Evolutionary conservation across 2,888 invertebrate genomes (phyloP), one percentile per base, ranked within the genome.

Genomic region (Pyrrhosoma nymphula): DNA sequence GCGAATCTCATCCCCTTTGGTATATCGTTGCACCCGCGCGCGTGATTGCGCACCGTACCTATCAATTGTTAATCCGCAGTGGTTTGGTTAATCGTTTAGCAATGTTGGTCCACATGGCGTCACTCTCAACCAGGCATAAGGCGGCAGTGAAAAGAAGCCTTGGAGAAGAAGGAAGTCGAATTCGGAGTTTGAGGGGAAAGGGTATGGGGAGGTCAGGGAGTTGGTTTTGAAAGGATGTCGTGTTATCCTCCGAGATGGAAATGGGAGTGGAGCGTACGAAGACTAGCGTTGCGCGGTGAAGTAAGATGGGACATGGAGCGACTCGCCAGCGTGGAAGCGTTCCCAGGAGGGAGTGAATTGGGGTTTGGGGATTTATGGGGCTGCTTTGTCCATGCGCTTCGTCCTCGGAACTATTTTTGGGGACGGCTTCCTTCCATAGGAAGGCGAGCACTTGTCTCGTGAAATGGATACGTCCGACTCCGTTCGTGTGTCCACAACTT

Each of bases 401-500:
- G 69, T 23, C 69, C 69, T 47, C n/a, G 10, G 26, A 26, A 26
- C 69, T 69, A 69, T 69, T 69, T 69, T 69, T n/a, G 69, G n/a
- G 18, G 26, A 10, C 69, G 26, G 69, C 69, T 69, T n/a, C 69
- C 69, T 10, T 69, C 60, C 47, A 47, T 47, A n/a, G 69, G 69
- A 69, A 69, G 56, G 60, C 47, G 47, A 20, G n/a, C 69, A 69
- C 20, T 69, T 69, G 69, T 26, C 69, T 69, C 69, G 26, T 69
- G 69, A 69, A 69, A 69, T 69, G 69, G 23, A 69, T n/a, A 69
- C 69, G 69, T 69, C 69, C 69, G 69, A 69, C 26, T 69, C 69
- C n/a, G 26, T 69, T 60, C 8, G 47, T 69, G 69, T 69, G 69
- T 12, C 69, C n/a, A 10, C 26, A 69, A 12, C 69, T 26, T 69